Base-by-base conservation (phyloP, 2,888 invertebrate species). In the Heliconius hortense region DNA sequence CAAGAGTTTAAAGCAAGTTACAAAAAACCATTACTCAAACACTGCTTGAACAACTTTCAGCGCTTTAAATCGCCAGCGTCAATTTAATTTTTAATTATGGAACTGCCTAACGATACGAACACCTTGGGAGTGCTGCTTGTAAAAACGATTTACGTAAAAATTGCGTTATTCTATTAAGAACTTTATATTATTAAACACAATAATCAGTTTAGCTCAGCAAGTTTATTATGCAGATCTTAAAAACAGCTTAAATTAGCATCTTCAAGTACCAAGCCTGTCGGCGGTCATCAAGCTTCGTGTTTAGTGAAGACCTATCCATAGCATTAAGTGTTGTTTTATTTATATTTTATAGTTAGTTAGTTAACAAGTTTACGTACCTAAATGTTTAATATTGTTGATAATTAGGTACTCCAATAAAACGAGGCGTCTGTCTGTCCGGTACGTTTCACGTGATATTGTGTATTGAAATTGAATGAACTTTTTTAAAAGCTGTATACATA, bases 41-140 rank as follows among this genome's bases (percentile, higher is more conserved):
- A 80, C 79, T 81, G 82, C 83, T 82, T 84, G 81, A 80, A 81
- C 85, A 85, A 88, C 85, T 86, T 90, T 91, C 89, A 89, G 85
- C 89, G 87, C 86, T 84, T 86, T 84, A 82, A 82, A 82, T 80
- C 76, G 82, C 82, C 78, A 79, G 82, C 86, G 88, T 87, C 88
- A 89, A 87, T 90, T 91, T 86, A 88, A 87, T 89, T 88, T 88
- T 89, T 89, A 91, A 91, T 91, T 90, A 91, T 89, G 87, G 84
- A 88, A 89, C 86, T 87, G 76, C 86, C 89, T 91, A 90, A 90
- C 90, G 48, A 48, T 48, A 48, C 48, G 88, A 91, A 90, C 76
- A 86, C 89, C 87, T 89, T 56, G 84, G 78, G 74, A 35, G 35
- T 70, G 77, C 69, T 28, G 73, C n/a, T n/a, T 67, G 56, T 70